Evolutionary conservation across 2,888 invertebrate genomes (phyloP).

Genomic region (Lochmaea capreae): DNA sequence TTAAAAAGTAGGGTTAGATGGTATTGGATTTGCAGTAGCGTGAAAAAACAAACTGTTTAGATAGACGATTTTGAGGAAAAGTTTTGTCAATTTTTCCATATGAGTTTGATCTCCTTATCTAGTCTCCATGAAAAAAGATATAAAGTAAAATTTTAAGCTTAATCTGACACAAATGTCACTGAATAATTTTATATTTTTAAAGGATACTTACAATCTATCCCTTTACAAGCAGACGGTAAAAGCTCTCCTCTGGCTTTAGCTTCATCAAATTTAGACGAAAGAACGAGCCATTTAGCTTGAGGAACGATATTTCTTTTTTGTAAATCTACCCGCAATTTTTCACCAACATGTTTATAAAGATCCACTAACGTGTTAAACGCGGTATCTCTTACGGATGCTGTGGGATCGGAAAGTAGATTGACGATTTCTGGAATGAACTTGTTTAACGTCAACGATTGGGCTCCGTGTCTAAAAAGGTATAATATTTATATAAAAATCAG

Average conservation of each 20-base stretch:
- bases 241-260: constrained; percentile 78
- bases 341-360: constrained; percentile 93
- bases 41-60: no score
- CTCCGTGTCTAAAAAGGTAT: constrained; percentile 79
- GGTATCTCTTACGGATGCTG: constrained; percentile 86
- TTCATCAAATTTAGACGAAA: constrained; percentile 90
- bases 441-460: constrained; percentile 83
- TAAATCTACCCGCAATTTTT: constrained; percentile 84
- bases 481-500: not conserved
- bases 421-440: constrained; percentile 86
- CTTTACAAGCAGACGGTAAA: constrained; percentile 75
- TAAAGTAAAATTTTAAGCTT: no score
- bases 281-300: constrained; percentile 75
- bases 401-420: constrained; percentile 87
- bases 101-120: no score
- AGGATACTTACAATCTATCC: constrained; percentile 57
- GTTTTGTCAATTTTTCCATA: no score
- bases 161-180: no score
- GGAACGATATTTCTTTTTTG: constrained; percentile 84
- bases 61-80: no score
- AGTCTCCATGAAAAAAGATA: no score
- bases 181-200: not conserved
- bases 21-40: no score
- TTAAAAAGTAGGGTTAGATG: no score
- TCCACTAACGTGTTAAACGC: constrained; percentile 88